Base-by-base conservation (phyloP, 2,797 vertebrate genomes). In the Macroramphosus scolopax region DNA sequence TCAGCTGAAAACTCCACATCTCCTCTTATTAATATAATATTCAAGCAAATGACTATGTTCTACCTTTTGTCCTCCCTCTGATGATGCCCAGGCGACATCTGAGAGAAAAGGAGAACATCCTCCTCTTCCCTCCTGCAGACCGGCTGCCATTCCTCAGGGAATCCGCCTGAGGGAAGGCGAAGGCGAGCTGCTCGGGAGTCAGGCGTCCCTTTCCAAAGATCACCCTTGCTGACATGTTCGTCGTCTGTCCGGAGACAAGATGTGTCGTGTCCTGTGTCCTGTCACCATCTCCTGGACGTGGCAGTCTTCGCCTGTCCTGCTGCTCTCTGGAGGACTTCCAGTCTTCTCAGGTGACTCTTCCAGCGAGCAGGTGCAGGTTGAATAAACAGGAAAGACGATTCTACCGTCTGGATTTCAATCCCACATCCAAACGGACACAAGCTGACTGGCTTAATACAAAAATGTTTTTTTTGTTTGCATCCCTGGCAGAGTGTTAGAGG, bases 41-140 rank as follows among this genome's bases (percentile, higher is more conserved):
- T n/a, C n/a, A n/a, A n/a, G n/a, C n/a, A n/a, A n/a, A n/a, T n/a
- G n/a, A n/a, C n/a, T n/a, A n/a, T n/a, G n/a, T 18, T 64, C 77
- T 81, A 87, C 81, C 86, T 85, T 83, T 87, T 63, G 47, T 78
- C 62, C 85, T 81, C 22, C 87, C 88, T 76, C 81, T 87, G 61
- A 91, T 87, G 66, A 91, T 46, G 35, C 90, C 89, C 42, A 91
- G 68, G 5, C 86, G 84, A 73, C 88, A 91, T 61, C 89, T 80
- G 42, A 91, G 53, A 25, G 89, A 90, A 68, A 91, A 87, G 7
- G 84, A 88, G 50, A 91, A 87, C 75, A 88, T 88, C 64, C 68
- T 88, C 60, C 78, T 87, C 53, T 82, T 88, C 31, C 79, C 86
- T 51, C 75, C 80, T 4, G 62, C 56, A 16, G 63, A 66, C 12